phyloP scores from a whole-genome alignment of 2,797 vertebrate genomes.

The Acrossocheilus fasciatus region DNA sequence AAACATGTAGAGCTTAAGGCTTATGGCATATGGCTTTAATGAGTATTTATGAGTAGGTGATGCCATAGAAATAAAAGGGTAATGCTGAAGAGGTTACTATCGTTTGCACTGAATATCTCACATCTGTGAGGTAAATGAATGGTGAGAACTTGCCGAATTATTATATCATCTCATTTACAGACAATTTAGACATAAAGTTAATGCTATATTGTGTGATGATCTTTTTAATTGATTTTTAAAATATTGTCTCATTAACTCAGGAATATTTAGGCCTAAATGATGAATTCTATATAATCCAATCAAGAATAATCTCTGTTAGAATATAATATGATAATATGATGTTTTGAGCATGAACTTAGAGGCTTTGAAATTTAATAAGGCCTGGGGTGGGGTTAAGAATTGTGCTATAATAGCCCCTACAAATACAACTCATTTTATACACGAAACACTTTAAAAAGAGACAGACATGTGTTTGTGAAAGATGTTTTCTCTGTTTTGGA shows the following conservation, averaged over 20 bases:
- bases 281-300: neutral
- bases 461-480: too few relatives aligned
- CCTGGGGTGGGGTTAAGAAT: too few relatives aligned
- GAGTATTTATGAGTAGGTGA: slow-evolving; percentile 24
- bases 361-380: too few relatives aligned
- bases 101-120: neutral
- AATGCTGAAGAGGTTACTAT: neutral
- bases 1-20: slow-evolving; percentile 19
- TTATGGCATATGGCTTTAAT: slow-evolving; percentile 36
- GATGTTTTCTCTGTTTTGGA: too few relatives aligned
- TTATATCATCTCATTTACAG: neutral
- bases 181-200: neutral
- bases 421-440: too few relatives aligned
- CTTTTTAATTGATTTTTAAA: neutral
- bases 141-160: neutral
- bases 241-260: neutral
- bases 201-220: neutral
- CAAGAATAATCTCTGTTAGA: neutral
- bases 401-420: too few relatives aligned
- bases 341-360: neutral
- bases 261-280: neutral
- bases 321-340: neutral
- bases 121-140: neutral
- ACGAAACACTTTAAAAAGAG: too few relatives aligned
- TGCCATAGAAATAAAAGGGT: slow-evolving; percentile 17